Base-by-base conservation (phyloP, 2,113 vertebrate species). In the Cynoglossus semilaevis region DNA sequence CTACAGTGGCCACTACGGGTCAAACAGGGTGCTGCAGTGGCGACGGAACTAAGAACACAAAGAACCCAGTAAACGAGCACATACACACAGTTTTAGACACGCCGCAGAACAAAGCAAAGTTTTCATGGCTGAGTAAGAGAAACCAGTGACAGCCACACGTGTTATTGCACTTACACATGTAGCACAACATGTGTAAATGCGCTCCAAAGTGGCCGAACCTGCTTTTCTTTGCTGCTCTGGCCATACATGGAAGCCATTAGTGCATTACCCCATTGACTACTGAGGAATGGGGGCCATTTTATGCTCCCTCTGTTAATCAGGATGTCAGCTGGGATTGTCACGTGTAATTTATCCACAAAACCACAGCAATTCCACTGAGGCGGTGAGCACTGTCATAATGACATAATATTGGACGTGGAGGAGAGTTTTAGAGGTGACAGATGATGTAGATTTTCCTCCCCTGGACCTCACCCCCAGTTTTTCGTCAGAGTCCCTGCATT, bases 251-350 rank as follows among this genome's bases (percentile, higher is more conserved):
- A 86, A 88, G 79, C 82, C 63, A 82, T 88, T 85, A 77, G 71
- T 74, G 65, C 76, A 71, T 70, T 70, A 70, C 58, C 18, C 70
- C 17, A 45, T 49, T 67, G 67, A 65, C 79, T 70, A 63, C 80
- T 71, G 54, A 70, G 71, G 54, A 76, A 61, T 50, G 80, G 61
- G 67, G 51, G 67, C 59, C 67, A 53, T 82, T 85, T 88, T 82
- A 82, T 76, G 79, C 81, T 58, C 77, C 71, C 56, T 43, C 57
- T 74, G 72, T 85, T 86, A 84, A 86, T 88, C 84, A 77, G 80
- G 65, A 81, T 80, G 72, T 83, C 84, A 83, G 72, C 76, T 74
- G 76, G 79, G 82, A 86, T 79, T 68, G 82, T 85, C 83, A 81
- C 66, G 52, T 78, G 76, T 77, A 73, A 86, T 85, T 81, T 81